Conservation (phyloP, 2,113 vertebrate genomes). For the Sander vitreus region DNA sequence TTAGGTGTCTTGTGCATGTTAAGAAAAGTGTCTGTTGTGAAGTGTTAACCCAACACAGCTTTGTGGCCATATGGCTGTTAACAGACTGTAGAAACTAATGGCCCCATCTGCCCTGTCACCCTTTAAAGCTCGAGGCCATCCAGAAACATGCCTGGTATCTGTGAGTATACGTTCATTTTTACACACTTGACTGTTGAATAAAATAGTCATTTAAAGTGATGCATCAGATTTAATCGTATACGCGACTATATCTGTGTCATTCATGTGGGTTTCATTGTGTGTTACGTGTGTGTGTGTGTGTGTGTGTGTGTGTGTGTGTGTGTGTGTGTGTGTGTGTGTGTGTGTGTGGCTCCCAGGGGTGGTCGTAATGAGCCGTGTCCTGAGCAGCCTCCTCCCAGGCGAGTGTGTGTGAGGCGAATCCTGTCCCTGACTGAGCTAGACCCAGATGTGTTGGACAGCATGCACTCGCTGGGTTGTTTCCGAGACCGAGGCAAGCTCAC, state of each 20-base stretch:
- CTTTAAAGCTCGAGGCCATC: constrained; percentile 90
- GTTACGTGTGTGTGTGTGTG: too few relatives aligned
- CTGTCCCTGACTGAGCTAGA: constrained; percentile 91
- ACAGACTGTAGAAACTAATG: constrained; percentile 72
- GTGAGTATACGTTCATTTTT: constrained; percentile 84
- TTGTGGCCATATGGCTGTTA: constrained; percentile 74
- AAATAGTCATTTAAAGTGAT: not conserved
- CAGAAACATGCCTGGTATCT: constrained; percentile 95
- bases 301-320: not conserved
- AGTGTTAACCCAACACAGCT: constrained; percentile 49
- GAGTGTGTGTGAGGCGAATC: constrained; percentile 88
- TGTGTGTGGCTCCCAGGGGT: constrained; percentile 76
- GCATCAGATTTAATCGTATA: constrained; percentile 12
- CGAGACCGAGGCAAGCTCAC: constrained; percentile 90
- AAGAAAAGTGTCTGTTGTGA: constrained; percentile 25
- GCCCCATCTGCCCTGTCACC: constrained; percentile 75
- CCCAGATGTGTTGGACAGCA: constrained; percentile 93
- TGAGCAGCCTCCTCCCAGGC: constrained; percentile 88
- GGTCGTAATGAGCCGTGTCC: constrained; percentile 91
- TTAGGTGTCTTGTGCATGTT: constrained; percentile 21
- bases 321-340: not conserved
- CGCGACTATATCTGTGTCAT: not conserved
- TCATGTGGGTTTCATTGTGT: constrained; percentile 6
- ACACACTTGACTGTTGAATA: constrained; percentile 3
- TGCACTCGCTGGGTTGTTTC: constrained; percentile 94